Base-by-base conservation (phyloP, 2,888 invertebrate genomes). In the Atrina japonica region DNA sequence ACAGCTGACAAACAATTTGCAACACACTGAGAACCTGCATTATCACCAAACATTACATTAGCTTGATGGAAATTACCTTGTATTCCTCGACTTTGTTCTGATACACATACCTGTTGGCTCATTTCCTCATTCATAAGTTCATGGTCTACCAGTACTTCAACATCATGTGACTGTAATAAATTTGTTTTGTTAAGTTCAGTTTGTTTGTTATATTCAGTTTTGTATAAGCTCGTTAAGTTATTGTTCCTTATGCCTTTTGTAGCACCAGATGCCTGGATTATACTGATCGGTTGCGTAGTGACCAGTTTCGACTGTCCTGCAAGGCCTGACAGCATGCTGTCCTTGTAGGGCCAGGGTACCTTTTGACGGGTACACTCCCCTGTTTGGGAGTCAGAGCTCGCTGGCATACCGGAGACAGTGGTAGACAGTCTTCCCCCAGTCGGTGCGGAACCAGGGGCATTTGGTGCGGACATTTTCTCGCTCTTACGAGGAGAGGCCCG, bases 291-390 rank as follows among this genome's bases (percentile, higher is more conserved):
- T 35, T 35, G 27, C 18, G 55, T n/a, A 30, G 55, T 29, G 29
- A 55, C 35, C 55, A 55, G 55, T 35, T 55, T 29, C 55, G 55
- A 29, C 55, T 55, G 55, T 30, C 55, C 55, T 55, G 55, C 55
- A 30, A 35, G 35, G 35, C 30, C 55, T n/a, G 55, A 55, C 55
- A 55, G 29, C 55, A 11, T 55, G 30, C 55, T 30, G 25, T 35
- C 35, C 35, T 30, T 29, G 30, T 55, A 29, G 29, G 55, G 35
- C 35, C 35, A 29, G 35, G 55, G 55, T 55, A 55, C 55, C 35
- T 35, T 55, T 35, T 29, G 30, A 30, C 29, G 55, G 21, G 55
- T n/a, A 55, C 52, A 52, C 23, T 27, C 52, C 52, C 52, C 23
- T 14, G 27, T n/a, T 52, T 23, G 29, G 52, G 52, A 55, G 55